Evolutionary conservation across 2,797 vertebrate species (phyloP), one percentile per base, ranked within the genome.

Genomic region (Myioborus miniatus): DNA sequence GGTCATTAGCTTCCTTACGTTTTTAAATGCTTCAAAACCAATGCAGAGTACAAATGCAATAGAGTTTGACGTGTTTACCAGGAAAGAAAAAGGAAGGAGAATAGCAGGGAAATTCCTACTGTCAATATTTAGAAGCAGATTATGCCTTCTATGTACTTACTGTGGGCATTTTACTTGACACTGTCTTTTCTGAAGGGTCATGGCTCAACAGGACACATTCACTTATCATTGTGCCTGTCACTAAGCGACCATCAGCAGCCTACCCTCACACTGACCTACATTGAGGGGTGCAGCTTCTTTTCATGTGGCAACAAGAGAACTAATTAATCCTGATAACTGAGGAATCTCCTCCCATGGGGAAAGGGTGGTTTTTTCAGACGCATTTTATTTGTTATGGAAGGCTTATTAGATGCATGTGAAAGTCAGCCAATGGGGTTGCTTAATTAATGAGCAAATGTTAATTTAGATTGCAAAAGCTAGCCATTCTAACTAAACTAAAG

Each of bases 141-240:
- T 89, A 34, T 44, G 55, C 77, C 85, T 93, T 86, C 91, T 79
- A 18, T 53, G 74, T 86, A 65, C 56, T 92, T 97, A 90, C 93
- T 93, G 58, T 39, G 47, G 53, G 78, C 47, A 92, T 92, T 96
- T 95, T 67, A 90, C 95, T 97, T 95, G 96, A 96, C 93, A 89
- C 96, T 84, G 87, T 81, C 91, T 97, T 96, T 95, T 95, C 56
- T 12, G 75, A 96, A 93, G 92, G 97, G 96, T 97, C 97, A 97
- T 26, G 92, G 93, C 94, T 97, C 96, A 97, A 94, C 93, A 96
- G 95, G 94, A 88, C 85, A 74, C 11, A 21, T 90, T 93, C 96
- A 97, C 98, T 98, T 95, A 97, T 97, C 97, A 97, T 76, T 70
- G 75, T 93, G 84, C 85, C 94, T 97, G 97, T 98, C 97, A 97